These are phyloP conservation scores for Paraescarpia echinospica DNA, from an alignment of 1,140 invertebrate genomes.

Conservation along the genomic window DNA sequence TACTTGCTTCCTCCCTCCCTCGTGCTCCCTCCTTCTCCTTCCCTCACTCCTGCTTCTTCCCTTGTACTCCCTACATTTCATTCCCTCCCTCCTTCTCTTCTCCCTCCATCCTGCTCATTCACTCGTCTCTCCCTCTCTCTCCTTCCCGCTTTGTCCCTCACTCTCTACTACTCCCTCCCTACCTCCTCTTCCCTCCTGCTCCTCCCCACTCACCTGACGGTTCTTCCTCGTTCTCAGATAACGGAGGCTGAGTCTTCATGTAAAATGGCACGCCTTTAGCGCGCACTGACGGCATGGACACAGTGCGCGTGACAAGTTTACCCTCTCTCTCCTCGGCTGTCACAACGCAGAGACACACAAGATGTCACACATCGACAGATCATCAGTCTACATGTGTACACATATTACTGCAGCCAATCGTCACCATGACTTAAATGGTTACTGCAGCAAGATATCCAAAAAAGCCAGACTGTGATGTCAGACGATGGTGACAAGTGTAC, in stretches of 20 bases:
- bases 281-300: background rate
- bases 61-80: too few relatives aligned
- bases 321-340: background rate
- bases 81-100: too few relatives aligned
- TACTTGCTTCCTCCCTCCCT: background rate
- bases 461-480: background rate
- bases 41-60: background rate
- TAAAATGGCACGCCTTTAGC: background rate
- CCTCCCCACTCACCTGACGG: background rate
- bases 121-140: too few relatives aligned
- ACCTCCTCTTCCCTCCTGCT: background rate
- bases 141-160: too few relatives aligned
- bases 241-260: background rate
- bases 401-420: too few relatives aligned
- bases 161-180: too few relatives aligned
- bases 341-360: background rate
- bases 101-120: too few relatives aligned
- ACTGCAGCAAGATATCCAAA: background rate
- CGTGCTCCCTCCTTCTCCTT: too few relatives aligned
- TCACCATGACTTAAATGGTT: background rate
- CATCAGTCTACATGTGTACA: background rate
- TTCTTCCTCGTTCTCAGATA: background rate
- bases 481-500: background rate
- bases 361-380: background rate
- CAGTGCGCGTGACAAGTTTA: background rate